Evolutionary conservation across 1,140 invertebrate genomes (phyloP), one percentile per base, ranked within the genome.

Genomic region (Eupristina koningsbergeri): DNA sequence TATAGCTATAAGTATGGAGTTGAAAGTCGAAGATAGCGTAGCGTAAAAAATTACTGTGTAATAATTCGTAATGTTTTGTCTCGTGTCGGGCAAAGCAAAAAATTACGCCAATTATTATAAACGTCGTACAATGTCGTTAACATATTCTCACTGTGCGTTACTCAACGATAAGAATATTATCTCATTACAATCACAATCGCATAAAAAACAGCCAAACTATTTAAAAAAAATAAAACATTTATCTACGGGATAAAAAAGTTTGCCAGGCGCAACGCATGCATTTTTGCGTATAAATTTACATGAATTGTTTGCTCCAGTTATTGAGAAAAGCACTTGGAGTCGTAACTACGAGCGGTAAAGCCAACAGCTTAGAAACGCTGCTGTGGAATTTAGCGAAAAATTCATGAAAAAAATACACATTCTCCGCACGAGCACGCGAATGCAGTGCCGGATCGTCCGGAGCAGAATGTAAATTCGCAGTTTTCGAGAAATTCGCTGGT

Each of bases 261-360:
- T 26, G 3, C 3, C 53, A 22, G 13, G 19, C 53, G 6, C 53
- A 13, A 58, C 9, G 26, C 41, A 41, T 39, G 41, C n/a, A n/a
- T n/a, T n/a, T n/a, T 71, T 41, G 36, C 36, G 67, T n/a, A 71
- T 71, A 71, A 71, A 71, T 71, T 71, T 71, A 41, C 67, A 41
- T 71, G 39, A 71, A 71, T 71, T 71, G 67, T n/a, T 41, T 71
- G 67, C 67, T 41, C 67, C 67, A 41, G 39, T 71, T 71, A 71
- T 41, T 39, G 41, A 71, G 36, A 71, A 71, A 41, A 22, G 67
- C 67, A 41, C 13, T 71, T 26, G 1, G 36, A 71, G 17, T 71
- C 8, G 22, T 22, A 71, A 41, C 19, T 8, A 22, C 34, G 64
- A 67, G 36, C 36, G 67, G 0, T 39, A 26, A 71, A 36, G 67